Evolutionary conservation across 2,113 vertebrate species (phyloP).

Genomic region (Aspidoscelis tigris): DNA sequence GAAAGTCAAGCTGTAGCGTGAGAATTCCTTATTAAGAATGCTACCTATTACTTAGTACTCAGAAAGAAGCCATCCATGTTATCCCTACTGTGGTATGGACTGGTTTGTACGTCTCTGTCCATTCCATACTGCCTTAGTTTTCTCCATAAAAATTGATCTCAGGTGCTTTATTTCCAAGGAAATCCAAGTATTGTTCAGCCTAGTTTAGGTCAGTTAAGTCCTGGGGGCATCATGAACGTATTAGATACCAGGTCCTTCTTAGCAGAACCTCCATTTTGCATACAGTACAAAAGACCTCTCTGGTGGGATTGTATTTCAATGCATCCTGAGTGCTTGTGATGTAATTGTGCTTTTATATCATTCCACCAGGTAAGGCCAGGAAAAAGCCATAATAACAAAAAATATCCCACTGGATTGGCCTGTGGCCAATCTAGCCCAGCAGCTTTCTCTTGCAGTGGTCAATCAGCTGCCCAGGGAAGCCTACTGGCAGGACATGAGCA

Average conservation of each 20-base stretch:
- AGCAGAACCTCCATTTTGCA: no score
- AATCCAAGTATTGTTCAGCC: neutral
- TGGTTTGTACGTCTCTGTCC: neutral
- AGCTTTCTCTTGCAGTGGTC: neutral
- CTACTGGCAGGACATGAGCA: neutral
- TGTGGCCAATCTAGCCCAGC: neutral
- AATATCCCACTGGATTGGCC: neutral
- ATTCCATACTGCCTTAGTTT: neutral
- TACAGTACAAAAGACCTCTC: neutral
- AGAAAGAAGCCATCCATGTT: neutral
- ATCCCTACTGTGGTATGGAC: neutral
- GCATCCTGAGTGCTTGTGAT: neutral
- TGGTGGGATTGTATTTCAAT: neutral
- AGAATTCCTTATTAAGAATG: neutral
- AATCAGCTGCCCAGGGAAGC: neutral
- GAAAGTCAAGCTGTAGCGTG: neutral
- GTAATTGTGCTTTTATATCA: neutral
- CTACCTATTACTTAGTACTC: neutral
- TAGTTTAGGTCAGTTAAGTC: neutral
- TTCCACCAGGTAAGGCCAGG: neutral
- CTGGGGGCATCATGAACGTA: neutral
- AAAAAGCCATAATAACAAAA: neutral
- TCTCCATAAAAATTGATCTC: neutral
- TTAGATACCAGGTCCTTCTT: neutral
- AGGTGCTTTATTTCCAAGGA: neutral